Base-by-base conservation (phyloP, 2,113 vertebrate genomes). In the Naja naja region DNA sequence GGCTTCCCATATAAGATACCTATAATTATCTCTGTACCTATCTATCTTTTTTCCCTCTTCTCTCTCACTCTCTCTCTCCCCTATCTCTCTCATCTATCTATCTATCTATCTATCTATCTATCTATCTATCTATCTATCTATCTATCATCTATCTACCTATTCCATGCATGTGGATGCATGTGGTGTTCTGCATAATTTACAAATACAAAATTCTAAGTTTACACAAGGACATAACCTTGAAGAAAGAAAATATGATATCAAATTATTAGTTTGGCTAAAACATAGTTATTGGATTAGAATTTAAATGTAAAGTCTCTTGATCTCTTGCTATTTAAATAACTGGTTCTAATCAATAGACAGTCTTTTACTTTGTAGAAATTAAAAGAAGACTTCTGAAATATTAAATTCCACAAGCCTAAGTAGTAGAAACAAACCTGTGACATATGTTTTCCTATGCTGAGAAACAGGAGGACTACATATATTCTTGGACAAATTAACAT, bases 381-480 rank as follows among this genome's bases (percentile, higher is more conserved):
- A 39, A 91, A 94, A 56, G 47, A 52, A 34, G 18, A 85, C 9
- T 89, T 94, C 47, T 49, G 47, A 49, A 49, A 49, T 49, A 49
- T 49, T 49, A 49, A 49, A 49, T 49, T 9, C 47, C 47, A 49
- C 47, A 49, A 49, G 47, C 47, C 47, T 43, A 53, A 92, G 10
- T 89, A 92, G 90, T 90, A 30, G 74, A 94, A 93, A 93, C 18
- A 64, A 92, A 85, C 22, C 25, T 3, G 92, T 91, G 14, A 52
- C 55, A 90, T 88, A n/a, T 74, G 6, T 86, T 92, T 85, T 69
- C 5, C 8, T 90, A 3, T 47, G 94, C 90, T 56, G 64, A 92
- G 34, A 0, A 1, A 0, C 7, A 86, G n/a, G 45, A 74, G 93
- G 74, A 53, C 9, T 94, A 92, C 54, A 91, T 49, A 81, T 94